phyloP scores from a whole-genome alignment of 2,113 vertebrate genomes.

The Urocolius indicus region DNA sequence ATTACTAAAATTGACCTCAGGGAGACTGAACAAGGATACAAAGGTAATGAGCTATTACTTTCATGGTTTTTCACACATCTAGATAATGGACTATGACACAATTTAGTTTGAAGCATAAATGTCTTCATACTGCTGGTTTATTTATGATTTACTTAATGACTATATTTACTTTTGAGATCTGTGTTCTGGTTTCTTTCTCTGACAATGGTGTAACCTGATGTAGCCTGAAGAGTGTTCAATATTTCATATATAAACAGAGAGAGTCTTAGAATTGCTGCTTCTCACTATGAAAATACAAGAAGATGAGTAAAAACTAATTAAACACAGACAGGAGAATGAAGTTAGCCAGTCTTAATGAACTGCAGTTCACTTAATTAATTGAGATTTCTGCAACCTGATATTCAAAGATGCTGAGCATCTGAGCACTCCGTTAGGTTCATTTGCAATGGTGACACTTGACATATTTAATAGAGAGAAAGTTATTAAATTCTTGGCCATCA shows the following conservation, averaged over 20 bases:
- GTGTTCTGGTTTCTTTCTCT: not conserved
- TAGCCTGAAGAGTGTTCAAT: not conserved
- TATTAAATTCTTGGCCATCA: not conserved
- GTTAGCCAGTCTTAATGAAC: not conserved
- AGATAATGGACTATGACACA: not conserved
- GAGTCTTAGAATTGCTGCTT: not conserved
- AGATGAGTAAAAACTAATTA: not conserved
- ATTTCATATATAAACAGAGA: not conserved
- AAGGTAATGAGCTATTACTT: slow-evolving; percentile 82
- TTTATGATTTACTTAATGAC: not conserved
- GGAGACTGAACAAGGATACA: slow-evolving; percentile 96
- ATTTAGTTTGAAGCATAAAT: not conserved
- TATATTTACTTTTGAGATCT: not conserved
- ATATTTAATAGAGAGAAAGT: not conserved
- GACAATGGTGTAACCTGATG: not conserved
- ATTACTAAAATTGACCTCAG: slow-evolving; percentile 98
- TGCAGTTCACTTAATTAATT: not conserved
- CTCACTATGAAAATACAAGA: not conserved
- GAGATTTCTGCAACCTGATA: not conserved
- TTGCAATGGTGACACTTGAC: not conserved
- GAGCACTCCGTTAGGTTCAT: not conserved
- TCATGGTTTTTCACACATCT: not conserved
- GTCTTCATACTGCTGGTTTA: not conserved
- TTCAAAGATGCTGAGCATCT: not conserved
- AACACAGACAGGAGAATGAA: not conserved